Evolutionary conservation across 2,797 vertebrate species (phyloP).

Genomic region (Clarias pachynema): DNA sequence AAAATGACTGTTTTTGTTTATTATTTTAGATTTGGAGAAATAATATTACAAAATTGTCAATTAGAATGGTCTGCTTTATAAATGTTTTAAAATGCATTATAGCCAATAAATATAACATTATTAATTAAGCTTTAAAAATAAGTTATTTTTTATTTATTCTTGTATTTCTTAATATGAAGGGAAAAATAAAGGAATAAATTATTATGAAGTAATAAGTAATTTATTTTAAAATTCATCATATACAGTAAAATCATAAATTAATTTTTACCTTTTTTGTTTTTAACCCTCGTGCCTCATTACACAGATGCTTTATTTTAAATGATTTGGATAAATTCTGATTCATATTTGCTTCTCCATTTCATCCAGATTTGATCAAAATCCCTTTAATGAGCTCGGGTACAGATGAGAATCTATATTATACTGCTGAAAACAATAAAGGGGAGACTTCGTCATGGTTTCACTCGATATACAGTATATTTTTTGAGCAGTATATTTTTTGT

Average conservation of each 20-base stretch:
- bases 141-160: not conserved
- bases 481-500: not conserved
- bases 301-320: no score
- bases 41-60: not conserved
- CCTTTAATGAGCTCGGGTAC: no score
- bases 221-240: not conserved
- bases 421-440: no score
- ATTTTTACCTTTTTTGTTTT: no score
- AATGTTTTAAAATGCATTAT: not conserved
- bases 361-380: no score
- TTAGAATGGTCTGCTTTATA: not conserved
- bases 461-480: no score
- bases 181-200: not conserved
- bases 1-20: not conserved
- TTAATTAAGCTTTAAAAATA: not conserved
- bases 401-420: no score
- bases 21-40: not conserved
- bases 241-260: no score
- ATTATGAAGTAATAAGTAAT: not conserved
- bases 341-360: no score
- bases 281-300: no score
- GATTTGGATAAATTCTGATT: no score
- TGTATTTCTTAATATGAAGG: not conserved
- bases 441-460: no score
- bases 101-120: not conserved